A percentile compares a stretch with the other conserved stretches of the same genome.
These are phyloP conservation scores for Aplochiton taeniatus DNA, from an alignment of 2,797 vertebrate species.

Conservation along the genomic window DNA sequence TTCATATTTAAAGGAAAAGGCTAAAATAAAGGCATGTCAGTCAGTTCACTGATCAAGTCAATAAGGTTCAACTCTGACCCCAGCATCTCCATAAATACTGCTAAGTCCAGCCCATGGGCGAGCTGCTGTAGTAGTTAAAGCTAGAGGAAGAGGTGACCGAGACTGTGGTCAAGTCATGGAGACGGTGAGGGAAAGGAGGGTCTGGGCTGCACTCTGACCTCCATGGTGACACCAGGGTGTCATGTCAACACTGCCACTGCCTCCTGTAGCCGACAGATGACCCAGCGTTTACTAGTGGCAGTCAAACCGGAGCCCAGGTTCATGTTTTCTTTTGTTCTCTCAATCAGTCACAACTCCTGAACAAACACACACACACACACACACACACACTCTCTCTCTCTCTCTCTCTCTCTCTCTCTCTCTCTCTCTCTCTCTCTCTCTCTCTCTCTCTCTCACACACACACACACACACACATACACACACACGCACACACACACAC, in stretches of 20 bases:
- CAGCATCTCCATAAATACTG: constrained; percentile 1
- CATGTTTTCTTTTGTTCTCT: no score
- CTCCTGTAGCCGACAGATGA: constrained; percentile 7
- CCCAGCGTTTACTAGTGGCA: constrained; percentile 12
- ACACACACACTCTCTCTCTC: no score
- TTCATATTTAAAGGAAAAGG: neutral
- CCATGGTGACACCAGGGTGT: constrained; percentile 6
- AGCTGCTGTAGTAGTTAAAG: neutral
- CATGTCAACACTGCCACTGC: neutral
- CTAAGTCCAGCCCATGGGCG: neutral
- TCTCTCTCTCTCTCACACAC: neutral
- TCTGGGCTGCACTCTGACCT: constrained; percentile 6
- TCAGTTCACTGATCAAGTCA: neutral
- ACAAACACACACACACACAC: no score
- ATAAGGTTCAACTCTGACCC: neutral
- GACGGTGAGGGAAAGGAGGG: neutral
- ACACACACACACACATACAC: neutral
- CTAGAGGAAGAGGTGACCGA: neutral
- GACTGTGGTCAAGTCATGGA: neutral
- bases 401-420: no score
- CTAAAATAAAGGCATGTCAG: constrained; percentile 6
- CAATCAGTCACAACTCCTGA: no score
- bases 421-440: no score
- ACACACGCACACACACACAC: constrained; percentile 9
- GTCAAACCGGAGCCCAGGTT: constrained; percentile 19